phyloP scores from a whole-genome alignment of 64 coral and sea anemone genomes.

The Trachythela sp. region DNA sequence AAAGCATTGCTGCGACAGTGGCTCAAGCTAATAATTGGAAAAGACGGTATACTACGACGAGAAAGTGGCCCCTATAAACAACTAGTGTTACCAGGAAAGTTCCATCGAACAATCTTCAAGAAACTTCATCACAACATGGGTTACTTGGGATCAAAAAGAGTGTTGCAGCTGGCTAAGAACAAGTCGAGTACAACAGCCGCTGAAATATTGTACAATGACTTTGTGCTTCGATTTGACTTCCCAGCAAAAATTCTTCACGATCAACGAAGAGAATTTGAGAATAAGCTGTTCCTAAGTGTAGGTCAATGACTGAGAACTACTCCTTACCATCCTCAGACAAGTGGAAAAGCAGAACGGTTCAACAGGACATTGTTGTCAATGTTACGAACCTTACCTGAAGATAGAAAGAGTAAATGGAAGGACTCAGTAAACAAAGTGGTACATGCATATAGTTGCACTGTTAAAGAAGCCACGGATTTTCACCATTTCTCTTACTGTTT shows the following conservation, averaged over 20 bases:
- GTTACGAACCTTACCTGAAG: background rate
- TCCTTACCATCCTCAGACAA: background rate
- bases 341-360: conserved; percentile 2
- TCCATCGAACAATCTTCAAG: background rate
- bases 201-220: background rate
- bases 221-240: conserved; percentile 16
- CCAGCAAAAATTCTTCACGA: background rate
- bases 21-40: background rate
- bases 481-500: background rate
- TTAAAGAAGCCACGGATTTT: background rate
- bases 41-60: background rate
- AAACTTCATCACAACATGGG: background rate
- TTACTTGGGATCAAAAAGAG: background rate
- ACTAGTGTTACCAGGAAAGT: conserved; percentile 1
- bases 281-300: no score
- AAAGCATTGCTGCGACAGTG: background rate
- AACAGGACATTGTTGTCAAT: background rate
- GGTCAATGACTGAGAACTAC: background rate
- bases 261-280: no score
- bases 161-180: background rate
- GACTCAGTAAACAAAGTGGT: background rate
- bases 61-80: background rate
- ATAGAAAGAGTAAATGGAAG: conserved; percentile 8
- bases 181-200: conserved; percentile 6
- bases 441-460: conserved; percentile 1